Conservation (phyloP, 2,888 invertebrate species). For the Lasioglossum marginatum region DNA sequence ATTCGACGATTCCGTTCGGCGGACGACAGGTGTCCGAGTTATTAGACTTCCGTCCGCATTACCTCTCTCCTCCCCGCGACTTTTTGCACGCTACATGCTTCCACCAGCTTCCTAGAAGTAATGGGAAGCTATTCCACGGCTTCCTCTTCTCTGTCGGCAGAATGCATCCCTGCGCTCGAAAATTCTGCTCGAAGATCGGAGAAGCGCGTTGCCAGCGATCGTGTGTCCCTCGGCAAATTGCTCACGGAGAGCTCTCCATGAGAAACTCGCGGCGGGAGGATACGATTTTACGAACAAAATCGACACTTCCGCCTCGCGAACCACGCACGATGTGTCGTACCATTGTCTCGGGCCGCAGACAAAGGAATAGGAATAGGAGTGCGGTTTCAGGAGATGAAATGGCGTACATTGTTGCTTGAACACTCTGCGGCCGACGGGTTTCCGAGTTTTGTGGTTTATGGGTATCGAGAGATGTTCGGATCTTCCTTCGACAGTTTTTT, state of each 20-base stretch:
- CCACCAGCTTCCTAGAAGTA: background rate
- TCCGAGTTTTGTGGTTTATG: background rate
- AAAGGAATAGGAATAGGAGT: constrained; percentile 30
- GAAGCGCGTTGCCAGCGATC: constrained; percentile 6
- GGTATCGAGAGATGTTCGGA: background rate
- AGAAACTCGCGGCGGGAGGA: constrained; percentile 49
- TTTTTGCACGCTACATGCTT: background rate
- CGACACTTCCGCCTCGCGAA: constrained; percentile 58
- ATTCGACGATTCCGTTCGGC: constrained; percentile 14
- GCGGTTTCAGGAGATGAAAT: background rate
- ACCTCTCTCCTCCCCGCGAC: background rate
- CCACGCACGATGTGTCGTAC: constrained; percentile 10
- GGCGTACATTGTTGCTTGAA: background rate
- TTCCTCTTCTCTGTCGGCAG: background rate
- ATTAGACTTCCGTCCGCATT: constrained; percentile 12
- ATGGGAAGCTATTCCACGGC: background rate
- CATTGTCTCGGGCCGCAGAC: constrained; percentile 50
- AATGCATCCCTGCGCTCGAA: background rate
- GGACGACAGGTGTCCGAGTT: constrained; percentile 19
- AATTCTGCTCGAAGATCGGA: background rate
- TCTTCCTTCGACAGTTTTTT: background rate
- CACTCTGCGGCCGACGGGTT: background rate
- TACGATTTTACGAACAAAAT: constrained; percentile 66
- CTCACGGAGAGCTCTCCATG: constrained; percentile 42
- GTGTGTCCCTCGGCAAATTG: constrained; percentile 21